Percentiles rank a stretch among this genome's conserved stretches.
These are phyloP conservation scores for Papilio xuthus DNA, from an alignment of 1,140 invertebrate genomes.

Conservation along the genomic window DNA sequence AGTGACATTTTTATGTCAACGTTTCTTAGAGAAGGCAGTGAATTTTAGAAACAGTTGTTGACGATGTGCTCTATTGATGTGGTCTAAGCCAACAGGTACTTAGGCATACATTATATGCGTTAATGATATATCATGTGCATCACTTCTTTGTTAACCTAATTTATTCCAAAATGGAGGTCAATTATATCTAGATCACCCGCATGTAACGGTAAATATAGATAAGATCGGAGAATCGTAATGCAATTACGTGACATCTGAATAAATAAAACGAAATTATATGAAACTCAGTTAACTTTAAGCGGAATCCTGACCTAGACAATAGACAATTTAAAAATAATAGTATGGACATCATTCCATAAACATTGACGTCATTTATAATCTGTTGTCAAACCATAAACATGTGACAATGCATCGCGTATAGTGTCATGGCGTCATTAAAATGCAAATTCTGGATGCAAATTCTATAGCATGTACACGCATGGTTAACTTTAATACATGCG, in stretches of 20 bases:
- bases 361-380: slow-evolving; percentile 16
- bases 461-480: slow-evolving; percentile 23
- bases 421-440: slow-evolving; percentile 24
- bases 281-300: not conserved
- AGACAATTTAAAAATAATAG: not conserved
- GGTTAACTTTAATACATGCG: slow-evolving; percentile 5
- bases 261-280: not conserved
- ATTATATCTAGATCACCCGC: not conserved
- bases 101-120: no score
- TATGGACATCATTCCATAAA: not conserved
- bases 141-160: not conserved
- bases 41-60: no score
- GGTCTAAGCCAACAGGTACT: no score
- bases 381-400: slow-evolving; percentile 18
- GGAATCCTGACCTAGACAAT: not conserved
- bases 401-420: not conserved
- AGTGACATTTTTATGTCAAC: no score
- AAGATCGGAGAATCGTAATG: not conserved
- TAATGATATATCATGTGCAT: not conserved
- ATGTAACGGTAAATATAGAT: not conserved
- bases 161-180: not conserved
- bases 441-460: slow-evolving; percentile 9
- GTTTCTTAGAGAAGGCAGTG: no score
- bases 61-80: no score
- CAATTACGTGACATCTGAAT: not conserved